phyloP scores from a whole-genome alignment of 2,797 vertebrate genomes.

The Sylvilagus floridanus region DNA sequence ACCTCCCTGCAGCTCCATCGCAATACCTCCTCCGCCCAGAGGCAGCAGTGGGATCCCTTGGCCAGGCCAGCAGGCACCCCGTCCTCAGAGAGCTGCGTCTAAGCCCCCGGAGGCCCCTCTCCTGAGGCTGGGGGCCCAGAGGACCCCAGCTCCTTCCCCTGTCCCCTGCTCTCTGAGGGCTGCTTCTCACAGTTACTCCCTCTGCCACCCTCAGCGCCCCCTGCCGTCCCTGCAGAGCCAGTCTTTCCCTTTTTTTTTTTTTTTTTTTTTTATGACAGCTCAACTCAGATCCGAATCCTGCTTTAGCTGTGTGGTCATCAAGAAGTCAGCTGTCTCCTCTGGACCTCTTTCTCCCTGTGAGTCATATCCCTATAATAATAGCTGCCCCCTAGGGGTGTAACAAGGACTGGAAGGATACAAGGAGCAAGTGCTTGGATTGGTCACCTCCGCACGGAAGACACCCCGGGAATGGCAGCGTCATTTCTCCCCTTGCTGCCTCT shows the following conservation, averaged over 20 bases:
- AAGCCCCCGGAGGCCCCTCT: neutral
- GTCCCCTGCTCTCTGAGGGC: neutral
- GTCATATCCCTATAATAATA: no score
- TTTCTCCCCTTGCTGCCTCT: neutral
- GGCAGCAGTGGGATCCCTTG: accelerated
- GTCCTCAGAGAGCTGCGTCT: neutral
- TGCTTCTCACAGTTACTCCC: neutral
- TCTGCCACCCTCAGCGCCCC: neutral
- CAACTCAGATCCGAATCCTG: neutral
- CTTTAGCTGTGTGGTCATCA: neutral
- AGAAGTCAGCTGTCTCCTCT: neutral
- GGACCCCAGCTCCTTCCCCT: neutral
- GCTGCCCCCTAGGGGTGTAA: neutral
- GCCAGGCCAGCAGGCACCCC: no score
- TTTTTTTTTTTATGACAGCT: neutral
- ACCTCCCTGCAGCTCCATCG: accelerated
- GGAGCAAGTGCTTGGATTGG: neutral
- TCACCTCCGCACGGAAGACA: accelerated
- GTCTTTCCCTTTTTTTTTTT: neutral
- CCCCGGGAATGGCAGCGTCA: accelerated
- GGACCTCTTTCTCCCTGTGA: neutral
- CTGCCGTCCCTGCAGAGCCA: neutral
- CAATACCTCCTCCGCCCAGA: neutral
- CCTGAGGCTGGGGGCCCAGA: neutral
- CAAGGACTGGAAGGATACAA: neutral